These are phyloP conservation scores for Cervus canadensis DNA, from an alignment of 2,113 vertebrate species.

Conservation along the genomic window DNA sequence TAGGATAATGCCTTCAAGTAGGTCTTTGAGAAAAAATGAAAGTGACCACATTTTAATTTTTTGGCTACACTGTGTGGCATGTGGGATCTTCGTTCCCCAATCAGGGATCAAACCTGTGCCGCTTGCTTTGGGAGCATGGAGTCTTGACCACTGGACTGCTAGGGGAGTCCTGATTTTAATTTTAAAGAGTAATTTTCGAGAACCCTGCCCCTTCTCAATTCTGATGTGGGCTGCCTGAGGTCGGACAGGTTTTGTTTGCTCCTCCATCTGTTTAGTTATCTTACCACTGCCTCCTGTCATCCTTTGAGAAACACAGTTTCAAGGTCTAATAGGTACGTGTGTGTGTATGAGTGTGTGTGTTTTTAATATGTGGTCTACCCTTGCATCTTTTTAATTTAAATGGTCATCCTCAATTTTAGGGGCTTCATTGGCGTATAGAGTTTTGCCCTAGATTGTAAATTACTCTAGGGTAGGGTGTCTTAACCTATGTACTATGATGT, in stretches of 20 bases:
- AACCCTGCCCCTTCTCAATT: neutral
- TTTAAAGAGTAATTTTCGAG: neutral
- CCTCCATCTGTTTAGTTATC: neutral
- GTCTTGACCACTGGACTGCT: neutral
- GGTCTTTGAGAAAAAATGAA: neutral
- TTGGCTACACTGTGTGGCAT: neutral
- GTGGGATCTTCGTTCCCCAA: neutral
- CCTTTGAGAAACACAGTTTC: neutral
- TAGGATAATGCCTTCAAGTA: neutral
- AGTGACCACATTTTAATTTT: neutral
- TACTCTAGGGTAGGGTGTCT: neutral
- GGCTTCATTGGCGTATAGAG: neutral
- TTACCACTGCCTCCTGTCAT: neutral
- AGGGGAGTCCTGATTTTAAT: neutral
- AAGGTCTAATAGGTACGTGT: neutral
- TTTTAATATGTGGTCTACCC: neutral
- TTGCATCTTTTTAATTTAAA: neutral
- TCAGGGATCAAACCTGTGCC: neutral
- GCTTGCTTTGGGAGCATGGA: neutral
- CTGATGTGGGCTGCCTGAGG: neutral
- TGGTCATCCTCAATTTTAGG: neutral
- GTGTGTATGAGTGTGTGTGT: neutral
- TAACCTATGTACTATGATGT: neutral
- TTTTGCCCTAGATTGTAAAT: neutral
- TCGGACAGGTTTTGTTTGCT: neutral